These are phyloP conservation scores for Peromyscus aztecus DNA, from an alignment of 2,797 vertebrate genomes.

Conservation along the genomic window DNA sequence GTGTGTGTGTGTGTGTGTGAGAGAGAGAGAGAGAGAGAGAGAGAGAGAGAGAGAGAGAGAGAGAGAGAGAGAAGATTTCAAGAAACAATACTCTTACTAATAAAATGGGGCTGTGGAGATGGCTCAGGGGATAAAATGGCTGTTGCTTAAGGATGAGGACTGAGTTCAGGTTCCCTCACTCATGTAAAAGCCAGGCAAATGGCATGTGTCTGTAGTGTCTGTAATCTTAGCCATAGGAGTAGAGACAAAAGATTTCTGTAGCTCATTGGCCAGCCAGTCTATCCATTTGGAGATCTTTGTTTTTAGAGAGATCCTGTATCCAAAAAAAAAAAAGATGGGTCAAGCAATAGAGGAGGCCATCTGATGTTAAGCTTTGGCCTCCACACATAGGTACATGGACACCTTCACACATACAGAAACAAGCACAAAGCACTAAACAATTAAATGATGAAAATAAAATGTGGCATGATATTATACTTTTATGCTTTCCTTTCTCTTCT, in stretches of 20 bases:
- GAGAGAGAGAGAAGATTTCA: neutral
- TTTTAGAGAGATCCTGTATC: neutral
- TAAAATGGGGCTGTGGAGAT: neutral
- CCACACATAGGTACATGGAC: neutral
- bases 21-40: neutral
- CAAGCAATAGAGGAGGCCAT: neutral
- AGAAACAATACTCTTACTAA: neutral
- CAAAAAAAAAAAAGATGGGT: no score
- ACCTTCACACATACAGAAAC: neutral
- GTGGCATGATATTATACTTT: neutral
- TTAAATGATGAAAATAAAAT: conserved; percentile 3
- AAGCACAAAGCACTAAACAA: conserved; percentile 11
- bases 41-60: neutral
- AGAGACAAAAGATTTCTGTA: neutral
- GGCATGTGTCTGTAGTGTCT: neutral
- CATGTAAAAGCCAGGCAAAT: neutral
- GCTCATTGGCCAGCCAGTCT: neutral
- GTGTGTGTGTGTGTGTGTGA: fast-evolving
- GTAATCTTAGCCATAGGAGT: neutral
- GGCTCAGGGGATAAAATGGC: neutral
- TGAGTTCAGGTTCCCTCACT: neutral
- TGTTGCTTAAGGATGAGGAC: neutral
- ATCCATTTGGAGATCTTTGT: neutral
- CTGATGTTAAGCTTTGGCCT: no score
- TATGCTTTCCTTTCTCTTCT: neutral